Conservation (phyloP, 2,113 vertebrate genomes). For the Esox niger region DNA sequence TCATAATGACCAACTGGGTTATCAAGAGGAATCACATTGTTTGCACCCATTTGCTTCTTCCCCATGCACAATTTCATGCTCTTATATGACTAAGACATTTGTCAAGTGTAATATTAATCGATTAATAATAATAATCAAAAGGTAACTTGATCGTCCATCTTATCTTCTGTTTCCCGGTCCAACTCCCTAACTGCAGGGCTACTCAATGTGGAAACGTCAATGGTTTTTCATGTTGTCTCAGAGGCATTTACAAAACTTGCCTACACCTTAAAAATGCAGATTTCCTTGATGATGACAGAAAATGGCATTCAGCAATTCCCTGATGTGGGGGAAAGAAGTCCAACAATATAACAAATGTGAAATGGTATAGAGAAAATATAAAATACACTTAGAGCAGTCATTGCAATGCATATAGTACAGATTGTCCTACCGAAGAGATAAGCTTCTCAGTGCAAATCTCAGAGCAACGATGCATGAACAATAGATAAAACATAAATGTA, state of each 20-base stretch:
- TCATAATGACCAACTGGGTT: too few species aligned
- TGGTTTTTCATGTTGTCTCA: slow-evolving; percentile 29
- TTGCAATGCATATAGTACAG: slow-evolving; percentile 7
- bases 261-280: not conserved
- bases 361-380: slow-evolving; percentile 1
- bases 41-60: too few species aligned
- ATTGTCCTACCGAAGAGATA: slow-evolving; percentile 4
- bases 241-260: slow-evolving; percentile 6
- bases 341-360: not conserved
- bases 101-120: too few species aligned
- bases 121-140: too few species aligned
- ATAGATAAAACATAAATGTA: slow-evolving; percentile 3
- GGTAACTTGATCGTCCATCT: too few species aligned
- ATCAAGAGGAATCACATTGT: too few species aligned
- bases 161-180: too few species aligned
- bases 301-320: not conserved
- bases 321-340: not conserved
- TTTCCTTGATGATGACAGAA: not conserved
- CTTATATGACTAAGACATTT: too few species aligned
- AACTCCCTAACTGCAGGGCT: too few species aligned
- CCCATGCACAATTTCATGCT: too few species aligned
- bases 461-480: slow-evolving; percentile 8
- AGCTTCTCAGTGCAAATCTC: slow-evolving; percentile 10
- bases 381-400: slow-evolving; percentile 3
- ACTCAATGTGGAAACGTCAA: too few species aligned